These are phyloP conservation scores for Aphelocoma californica DNA, from an alignment of 2,797 vertebrate genomes.

Conservation along the genomic window DNA sequence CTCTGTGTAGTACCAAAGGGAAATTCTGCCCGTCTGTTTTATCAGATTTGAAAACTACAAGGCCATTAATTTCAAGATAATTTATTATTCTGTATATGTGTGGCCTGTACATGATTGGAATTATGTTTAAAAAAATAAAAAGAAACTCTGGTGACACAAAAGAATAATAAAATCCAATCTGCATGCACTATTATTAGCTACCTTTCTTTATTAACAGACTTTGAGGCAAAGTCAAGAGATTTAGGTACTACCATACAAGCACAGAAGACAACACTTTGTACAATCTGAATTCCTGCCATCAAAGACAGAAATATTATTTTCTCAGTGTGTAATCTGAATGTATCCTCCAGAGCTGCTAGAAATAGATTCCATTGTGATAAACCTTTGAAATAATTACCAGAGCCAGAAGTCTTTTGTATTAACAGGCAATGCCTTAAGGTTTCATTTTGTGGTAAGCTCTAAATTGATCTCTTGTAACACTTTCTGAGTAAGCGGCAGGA, in stretches of 20 bases:
- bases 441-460: slow-evolving; percentile 1
- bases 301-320: slow-evolving; percentile 37
- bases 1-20: neutral
- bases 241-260: neutral
- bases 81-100: neutral
- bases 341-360: neutral
- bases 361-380: neutral
- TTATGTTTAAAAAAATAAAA: neutral
- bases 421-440: neutral
- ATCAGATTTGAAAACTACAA: neutral
- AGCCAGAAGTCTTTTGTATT: slow-evolving; percentile 9
- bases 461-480: slow-evolving; percentile 17
- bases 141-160: neutral
- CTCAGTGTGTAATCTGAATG: neutral
- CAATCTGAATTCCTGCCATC: neutral
- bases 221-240: neutral
- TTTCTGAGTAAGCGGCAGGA: neutral
- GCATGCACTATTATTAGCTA: neutral
- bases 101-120: neutral
- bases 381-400: neutral
- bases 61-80: neutral
- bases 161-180: neutral
- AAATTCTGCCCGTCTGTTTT: neutral
- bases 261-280: neutral
- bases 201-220: neutral